A percentile compares a stretch with the other conserved stretches of the same genome.
These are phyloP conservation scores for Rostratula benghalensis DNA, from an alignment of 2,113 vertebrate species.

Conservation along the genomic window DNA sequence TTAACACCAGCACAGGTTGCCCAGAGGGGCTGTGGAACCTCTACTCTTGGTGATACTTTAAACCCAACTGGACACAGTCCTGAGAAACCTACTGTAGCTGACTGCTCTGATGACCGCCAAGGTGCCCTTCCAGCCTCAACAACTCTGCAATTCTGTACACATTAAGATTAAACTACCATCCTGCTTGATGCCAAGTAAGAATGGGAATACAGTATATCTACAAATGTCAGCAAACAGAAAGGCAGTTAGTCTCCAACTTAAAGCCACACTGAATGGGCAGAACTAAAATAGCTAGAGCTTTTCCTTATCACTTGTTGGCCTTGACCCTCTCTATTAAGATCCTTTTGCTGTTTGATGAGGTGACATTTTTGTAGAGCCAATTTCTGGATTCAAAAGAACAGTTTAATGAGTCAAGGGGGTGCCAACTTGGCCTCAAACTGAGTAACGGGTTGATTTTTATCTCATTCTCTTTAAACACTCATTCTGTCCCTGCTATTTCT, in stretches of 20 bases:
- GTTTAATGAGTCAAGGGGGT: slow-evolving; percentile 13
- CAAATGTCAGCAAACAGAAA: background rate
- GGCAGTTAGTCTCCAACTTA: background rate
- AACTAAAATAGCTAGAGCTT: background rate
- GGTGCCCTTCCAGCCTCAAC: background rate
- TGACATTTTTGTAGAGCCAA: slow-evolving; percentile 27
- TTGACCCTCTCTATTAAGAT: background rate
- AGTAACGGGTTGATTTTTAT: slow-evolving; percentile 4
- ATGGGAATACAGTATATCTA: background rate
- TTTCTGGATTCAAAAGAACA: slow-evolving; percentile 56
- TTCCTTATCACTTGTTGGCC: background rate
- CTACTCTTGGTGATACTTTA: background rate
- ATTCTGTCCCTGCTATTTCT: slow-evolving; percentile 1
- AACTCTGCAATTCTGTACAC: background rate
- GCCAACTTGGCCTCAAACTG: slow-evolving; percentile 20
- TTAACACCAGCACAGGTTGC: background rate
- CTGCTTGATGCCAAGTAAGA: background rate
- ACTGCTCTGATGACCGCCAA: background rate
- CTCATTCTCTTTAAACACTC: background rate
- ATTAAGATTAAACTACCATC: background rate
- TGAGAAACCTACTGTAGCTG: background rate
- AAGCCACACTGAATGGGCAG: background rate
- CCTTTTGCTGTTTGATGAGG: background rate
- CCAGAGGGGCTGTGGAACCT: background rate
- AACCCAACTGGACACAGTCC: accelerated